Base-by-base conservation (phyloP, 1,140 invertebrate genomes). In the Adelges cooleyi region DNA sequence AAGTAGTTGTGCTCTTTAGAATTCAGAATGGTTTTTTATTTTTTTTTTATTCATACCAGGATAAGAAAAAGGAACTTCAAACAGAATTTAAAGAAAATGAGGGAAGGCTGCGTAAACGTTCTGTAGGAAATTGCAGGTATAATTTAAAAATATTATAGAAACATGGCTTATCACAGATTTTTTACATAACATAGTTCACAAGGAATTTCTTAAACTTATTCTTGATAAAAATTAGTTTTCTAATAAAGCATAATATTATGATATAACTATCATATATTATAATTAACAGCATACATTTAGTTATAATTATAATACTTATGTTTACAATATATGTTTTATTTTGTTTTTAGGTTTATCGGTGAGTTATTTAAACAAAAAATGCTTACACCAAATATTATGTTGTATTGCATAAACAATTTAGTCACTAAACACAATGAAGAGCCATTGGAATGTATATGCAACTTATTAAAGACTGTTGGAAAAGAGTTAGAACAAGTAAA, bases 281-380 rank as follows among this genome's bases (percentile, higher is more conserved):
- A n/a, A n/a, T n/a, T n/a, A n/a, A n/a, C n/a, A n/a, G n/a, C n/a
- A n/a, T n/a, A n/a, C n/a, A n/a, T n/a, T n/a, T n/a, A n/a, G n/a
- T n/a, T n/a, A n/a, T n/a, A n/a, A n/a, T n/a, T n/a, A n/a, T 50
- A 25, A 20, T 50, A 5, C 8, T 9, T 20, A 50, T 50, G 23
- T 50, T 50, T 3, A 20, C n/a, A 17, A 18, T 18, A 18, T n/a
- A n/a, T n/a, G n/a, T n/a, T n/a, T n/a, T n/a, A n/a, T 1, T 52
- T 65, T 18, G 17, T 18, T 74, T 72, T 15, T 69, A 82, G 86
- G 67, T 86, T 91, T 77, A 84, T 88, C 78, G 92, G 91, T 67
- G 95, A 97, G 78, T 78, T 97, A 10, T 98, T 88, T 72, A 97
- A 95, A 76, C 81, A 92, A 69, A 83, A 85, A 67, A 94, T 98